Evolutionary conservation across 2,113 vertebrate species (phyloP).

Genomic region (Sander lucioperca): DNA sequence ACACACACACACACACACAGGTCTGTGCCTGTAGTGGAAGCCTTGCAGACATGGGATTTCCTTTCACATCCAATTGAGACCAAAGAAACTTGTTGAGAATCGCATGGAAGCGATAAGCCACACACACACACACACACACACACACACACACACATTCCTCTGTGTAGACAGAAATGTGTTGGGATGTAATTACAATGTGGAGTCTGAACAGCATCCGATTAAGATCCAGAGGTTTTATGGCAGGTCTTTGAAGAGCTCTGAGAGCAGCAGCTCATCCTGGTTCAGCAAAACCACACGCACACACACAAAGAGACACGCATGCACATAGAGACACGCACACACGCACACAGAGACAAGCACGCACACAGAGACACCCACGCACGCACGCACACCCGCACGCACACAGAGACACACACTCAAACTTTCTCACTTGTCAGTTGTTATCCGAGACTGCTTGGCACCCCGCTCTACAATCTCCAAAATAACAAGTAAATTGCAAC

Average conservation of each 20-base stretch:
- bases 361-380: too few species aligned
- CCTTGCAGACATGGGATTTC: slow-evolving; percentile 77
- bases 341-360: too few species aligned
- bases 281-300: slow-evolving; percentile 27
- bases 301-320: not conserved
- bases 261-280: slow-evolving; percentile 45
- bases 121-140: slow-evolving; percentile 17
- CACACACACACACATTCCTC: slow-evolving; percentile 4
- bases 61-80: slow-evolving; percentile 77
- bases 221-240: slow-evolving; percentile 70
- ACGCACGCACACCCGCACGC: not conserved
- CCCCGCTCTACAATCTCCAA: not conserved
- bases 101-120: slow-evolving; percentile 62
- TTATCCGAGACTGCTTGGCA: not conserved
- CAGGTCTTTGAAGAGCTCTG: slow-evolving; percentile 66
- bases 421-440: not conserved
- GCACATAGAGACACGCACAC: too few species aligned
- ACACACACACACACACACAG: slow-evolving; percentile 57
- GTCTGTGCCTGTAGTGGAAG: slow-evolving; percentile 69
- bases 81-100: slow-evolving; percentile 72
- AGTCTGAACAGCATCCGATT: slow-evolving; percentile 76
- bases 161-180: slow-evolving; percentile 65
- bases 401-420: slow-evolving; percentile 2
- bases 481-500: not conserved
- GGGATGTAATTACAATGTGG: slow-evolving; percentile 73